Base-by-base conservation (phyloP, 2,113 vertebrate genomes). In the Siniperca knerii region DNA sequence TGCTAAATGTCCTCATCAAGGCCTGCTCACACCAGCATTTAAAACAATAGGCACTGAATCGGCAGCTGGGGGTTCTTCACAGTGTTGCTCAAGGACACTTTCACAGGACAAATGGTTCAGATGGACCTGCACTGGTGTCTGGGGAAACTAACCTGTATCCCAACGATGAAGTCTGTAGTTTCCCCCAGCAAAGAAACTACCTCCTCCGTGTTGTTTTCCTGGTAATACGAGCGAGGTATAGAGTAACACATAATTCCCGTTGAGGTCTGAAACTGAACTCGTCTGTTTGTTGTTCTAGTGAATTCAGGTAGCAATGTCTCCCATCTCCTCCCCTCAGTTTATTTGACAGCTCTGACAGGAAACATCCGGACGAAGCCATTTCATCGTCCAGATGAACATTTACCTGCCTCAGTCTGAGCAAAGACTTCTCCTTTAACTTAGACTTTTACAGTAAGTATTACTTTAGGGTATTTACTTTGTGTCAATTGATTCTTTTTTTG, bases 251-350 rank as follows among this genome's bases (percentile, higher is more conserved):
- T 60, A 29, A 62, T 66, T 83, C 68, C 1, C 13, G 75, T 0
- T 20, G 62, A 29, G 75, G 72, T 80, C 74, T 87, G 85, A 86
- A 64, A 83, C 77, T 4, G 15, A 58, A 83, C 54, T n/a, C 23
- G 8, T 18, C 20, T 82, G 85, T 88, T 90, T 88, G 89, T 87
- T 91, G 42, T 83, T 76, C 4, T 3, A 73, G 58, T 64, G 74
- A 73, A 2, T 10, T 86, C 86, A 86, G 88, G 88, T 82, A 81
- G 76, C 62, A 4, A 0, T 0, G 50, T 21, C 77, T 55, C 74
- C 58, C 55, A 8, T 50, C 84, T 37, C n/a, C 11, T 1, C 8
- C 23, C 0, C 23, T 68, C 40, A 0, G 71, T 57, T 73, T 75
- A 20, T 87, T 48, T 87, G 83, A 86, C 81, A 62, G 74, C 9